Percentiles rank a stretch among this genome's conserved stretches.
Evolutionary conservation across 1,140 invertebrate genomes (phyloP).

Genomic region (Rhagoletis pomonella): DNA sequence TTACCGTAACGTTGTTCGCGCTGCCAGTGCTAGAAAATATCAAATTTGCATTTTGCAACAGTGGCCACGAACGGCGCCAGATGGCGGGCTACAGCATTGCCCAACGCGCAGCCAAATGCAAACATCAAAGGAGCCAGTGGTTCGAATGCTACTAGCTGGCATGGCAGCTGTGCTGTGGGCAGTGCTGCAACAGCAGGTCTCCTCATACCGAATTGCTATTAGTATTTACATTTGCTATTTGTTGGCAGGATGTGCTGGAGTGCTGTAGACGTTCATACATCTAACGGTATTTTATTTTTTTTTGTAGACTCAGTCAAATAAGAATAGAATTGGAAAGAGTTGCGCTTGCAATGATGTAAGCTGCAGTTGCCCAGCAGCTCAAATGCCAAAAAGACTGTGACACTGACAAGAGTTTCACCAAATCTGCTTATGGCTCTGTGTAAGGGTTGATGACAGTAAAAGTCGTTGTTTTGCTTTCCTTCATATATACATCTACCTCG

Average conservation of each 20-base stretch:
- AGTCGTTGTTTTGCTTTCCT: not conserved
- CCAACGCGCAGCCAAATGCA: not conserved
- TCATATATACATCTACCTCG: not conserved
- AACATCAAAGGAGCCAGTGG: not conserved
- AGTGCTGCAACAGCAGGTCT: not conserved
- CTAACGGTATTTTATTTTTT: too few relatives aligned
- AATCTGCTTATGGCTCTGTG: not conserved
- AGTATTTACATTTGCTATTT: not conserved
- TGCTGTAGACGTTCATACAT: not conserved
- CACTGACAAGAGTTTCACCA: not conserved
- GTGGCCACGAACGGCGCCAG: not conserved
- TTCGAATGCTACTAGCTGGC: not conserved
- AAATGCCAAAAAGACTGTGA: not conserved
- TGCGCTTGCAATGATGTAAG: not conserved
- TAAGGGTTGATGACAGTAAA: not conserved
- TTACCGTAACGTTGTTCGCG: not conserved
- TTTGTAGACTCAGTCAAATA: too few relatives aligned
- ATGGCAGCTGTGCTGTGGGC: not conserved
- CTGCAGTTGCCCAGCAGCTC: not conserved
- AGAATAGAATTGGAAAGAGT: too few relatives aligned
- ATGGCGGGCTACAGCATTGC: not conserved
- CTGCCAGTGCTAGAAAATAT: constrained; percentile 13
- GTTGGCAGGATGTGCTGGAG: not conserved
- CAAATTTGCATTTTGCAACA: constrained; percentile 41
- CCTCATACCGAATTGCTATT: not conserved